Evolutionary conservation across 2,113 vertebrate genomes (phyloP).

Genomic region (Rattus rattus): DNA sequence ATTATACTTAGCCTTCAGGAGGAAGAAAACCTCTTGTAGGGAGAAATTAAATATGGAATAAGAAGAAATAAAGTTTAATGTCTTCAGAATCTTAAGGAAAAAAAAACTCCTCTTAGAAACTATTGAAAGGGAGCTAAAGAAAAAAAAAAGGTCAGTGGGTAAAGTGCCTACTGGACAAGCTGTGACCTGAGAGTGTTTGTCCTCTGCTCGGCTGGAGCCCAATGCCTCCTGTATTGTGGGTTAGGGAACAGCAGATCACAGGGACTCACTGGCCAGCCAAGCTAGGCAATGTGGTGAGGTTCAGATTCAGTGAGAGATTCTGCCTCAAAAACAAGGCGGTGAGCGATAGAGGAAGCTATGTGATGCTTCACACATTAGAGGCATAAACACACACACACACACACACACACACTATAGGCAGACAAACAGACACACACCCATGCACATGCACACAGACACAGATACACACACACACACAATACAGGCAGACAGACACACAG

Average conservation of each 20-base stretch:
- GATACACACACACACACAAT: background rate
- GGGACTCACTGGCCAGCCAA: background rate
- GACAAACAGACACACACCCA: background rate
- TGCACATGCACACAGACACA: background rate
- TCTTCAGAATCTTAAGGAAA: slow-evolving; percentile 11
- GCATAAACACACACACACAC: background rate
- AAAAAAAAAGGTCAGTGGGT: background rate
- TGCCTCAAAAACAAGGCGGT: background rate
- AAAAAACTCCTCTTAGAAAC: slow-evolving; percentile 32
- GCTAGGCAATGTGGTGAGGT: background rate
- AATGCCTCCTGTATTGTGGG: too few relatives aligned
- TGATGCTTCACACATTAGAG: background rate
- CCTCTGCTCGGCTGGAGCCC: too few relatives aligned
- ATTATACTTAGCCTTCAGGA: background rate
- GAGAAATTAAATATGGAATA: slow-evolving; percentile 4
- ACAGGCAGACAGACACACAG: background rate
- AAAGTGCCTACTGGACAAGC: background rate
- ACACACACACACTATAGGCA: background rate
- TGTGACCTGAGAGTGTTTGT: too few relatives aligned
- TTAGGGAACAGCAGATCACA: background rate
- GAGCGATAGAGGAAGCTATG: background rate
- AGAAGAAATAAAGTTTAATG: slow-evolving; percentile 40
- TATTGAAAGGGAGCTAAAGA: background rate
- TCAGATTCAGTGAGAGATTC: background rate
- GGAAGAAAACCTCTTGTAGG: background rate